Conservation (phyloP, 2,888 invertebrate species). For the Diplolepis rosae region DNA sequence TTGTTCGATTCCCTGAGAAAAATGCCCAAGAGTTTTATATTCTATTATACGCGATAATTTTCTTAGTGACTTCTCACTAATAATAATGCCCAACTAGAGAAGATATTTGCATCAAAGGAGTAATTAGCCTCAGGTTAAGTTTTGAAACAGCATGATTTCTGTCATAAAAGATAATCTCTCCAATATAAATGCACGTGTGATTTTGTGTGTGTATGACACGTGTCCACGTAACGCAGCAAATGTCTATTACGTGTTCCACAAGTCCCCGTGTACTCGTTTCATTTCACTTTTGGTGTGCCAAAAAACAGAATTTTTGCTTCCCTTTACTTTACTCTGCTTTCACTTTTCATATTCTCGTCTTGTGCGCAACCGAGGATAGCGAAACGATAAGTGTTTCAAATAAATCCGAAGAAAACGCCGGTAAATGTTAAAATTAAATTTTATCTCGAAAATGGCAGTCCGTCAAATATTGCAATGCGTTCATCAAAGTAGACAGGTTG, state of each 20-base stretch:
- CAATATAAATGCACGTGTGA: slow-evolving; percentile 9
- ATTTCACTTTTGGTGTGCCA: slow-evolving; percentile 64
- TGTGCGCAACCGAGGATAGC: slow-evolving; percentile 68
- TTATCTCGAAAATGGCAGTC: slow-evolving; percentile 60
- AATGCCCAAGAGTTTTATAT: slow-evolving; percentile 28
- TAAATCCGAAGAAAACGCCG: slow-evolving; percentile 62
- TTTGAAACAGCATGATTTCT: background rate
- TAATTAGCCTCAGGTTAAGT: background rate
- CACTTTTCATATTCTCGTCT: slow-evolving; percentile 60
- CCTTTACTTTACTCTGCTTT: slow-evolving; percentile 43
- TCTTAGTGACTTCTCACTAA: slow-evolving; percentile 21
- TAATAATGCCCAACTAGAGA: slow-evolving; percentile 27
- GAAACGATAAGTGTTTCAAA: slow-evolving; percentile 48
- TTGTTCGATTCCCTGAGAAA: slow-evolving; percentile 31
- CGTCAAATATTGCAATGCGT: slow-evolving; percentile 68
- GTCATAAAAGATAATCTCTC: background rate
- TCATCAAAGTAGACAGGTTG: slow-evolving; percentile 68
- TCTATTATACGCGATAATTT: slow-evolving; percentile 20
- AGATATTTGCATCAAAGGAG: slow-evolving; percentile 12
- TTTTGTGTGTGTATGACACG: slow-evolving; percentile 31
- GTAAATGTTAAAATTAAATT: slow-evolving; percentile 62
- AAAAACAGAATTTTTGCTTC: slow-evolving; percentile 64
- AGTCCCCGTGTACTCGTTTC: slow-evolving; percentile 35
- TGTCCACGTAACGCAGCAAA: slow-evolving; percentile 19
- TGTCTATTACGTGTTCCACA: slow-evolving; percentile 25